Evolutionary conservation across 2,888 invertebrate genomes (phyloP).

Genomic region (Hoplodrina blanda): DNA sequence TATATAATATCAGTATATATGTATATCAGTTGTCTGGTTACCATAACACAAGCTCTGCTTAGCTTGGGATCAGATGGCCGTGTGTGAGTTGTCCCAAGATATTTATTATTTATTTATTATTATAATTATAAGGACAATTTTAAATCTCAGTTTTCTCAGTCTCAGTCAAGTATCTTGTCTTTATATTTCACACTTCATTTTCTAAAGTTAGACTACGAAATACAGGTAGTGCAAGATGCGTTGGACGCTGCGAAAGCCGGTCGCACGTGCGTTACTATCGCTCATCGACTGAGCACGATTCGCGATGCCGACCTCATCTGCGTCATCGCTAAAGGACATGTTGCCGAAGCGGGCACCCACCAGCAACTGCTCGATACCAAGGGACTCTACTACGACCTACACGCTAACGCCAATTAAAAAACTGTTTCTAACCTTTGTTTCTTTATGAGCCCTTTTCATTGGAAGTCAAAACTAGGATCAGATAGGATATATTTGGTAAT

Average conservation of each 20-base stretch:
- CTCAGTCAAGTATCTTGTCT: too few relatives aligned
- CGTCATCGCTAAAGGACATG: constrained; percentile 91
- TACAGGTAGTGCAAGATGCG: constrained; percentile 94
- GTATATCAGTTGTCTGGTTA: too few relatives aligned
- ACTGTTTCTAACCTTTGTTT: background rate
- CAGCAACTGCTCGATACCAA: constrained; percentile 90
- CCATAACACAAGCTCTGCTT: too few relatives aligned
- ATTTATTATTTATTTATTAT: too few relatives aligned
- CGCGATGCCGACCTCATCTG: constrained; percentile 94
- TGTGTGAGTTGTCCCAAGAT: too few relatives aligned
- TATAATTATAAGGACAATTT: too few relatives aligned
- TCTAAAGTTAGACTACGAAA: constrained; percentile 14
- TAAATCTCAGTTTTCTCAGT: too few relatives aligned
- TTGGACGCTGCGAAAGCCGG: constrained; percentile 94
- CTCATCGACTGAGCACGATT: constrained; percentile 95
- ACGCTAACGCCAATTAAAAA: constrained; percentile 50
- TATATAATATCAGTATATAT: too few relatives aligned
- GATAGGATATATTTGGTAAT: too few relatives aligned
- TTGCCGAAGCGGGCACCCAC: constrained; percentile 93
- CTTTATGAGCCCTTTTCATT: background rate
- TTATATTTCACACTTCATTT: background rate
- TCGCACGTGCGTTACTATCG: constrained; percentile 95
- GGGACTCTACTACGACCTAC: constrained; percentile 91
- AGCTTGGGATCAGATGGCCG: too few relatives aligned
- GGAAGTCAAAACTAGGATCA: background rate